phyloP scores from a whole-genome alignment of 2,113 vertebrate species.

The Atractosteus spatula region DNA sequence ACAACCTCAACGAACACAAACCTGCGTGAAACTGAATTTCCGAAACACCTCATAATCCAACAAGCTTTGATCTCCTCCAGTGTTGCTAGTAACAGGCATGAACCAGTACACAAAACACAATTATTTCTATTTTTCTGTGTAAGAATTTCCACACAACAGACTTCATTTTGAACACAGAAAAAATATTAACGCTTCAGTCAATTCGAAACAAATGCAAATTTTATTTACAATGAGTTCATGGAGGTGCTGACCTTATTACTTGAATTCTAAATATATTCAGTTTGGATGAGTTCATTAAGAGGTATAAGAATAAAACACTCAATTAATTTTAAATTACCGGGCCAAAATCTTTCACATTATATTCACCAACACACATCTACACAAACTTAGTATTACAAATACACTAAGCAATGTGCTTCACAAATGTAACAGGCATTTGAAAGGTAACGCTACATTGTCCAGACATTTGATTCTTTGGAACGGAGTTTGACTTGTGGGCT shows the following conservation, averaged over 20 bases:
- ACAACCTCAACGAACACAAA: too few species aligned
- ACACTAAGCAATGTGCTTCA: background rate
- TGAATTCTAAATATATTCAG: background rate
- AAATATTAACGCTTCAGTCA: conserved; percentile 65
- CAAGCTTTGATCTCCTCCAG: too few species aligned
- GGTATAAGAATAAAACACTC: too few species aligned
- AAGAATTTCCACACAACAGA: conserved; percentile 63
- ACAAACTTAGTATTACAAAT: background rate
- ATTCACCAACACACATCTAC: background rate
- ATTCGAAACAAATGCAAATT: conserved; percentile 55
- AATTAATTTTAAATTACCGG: too few species aligned
- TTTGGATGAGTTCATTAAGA: too few species aligned
- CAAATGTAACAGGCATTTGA: conserved; percentile 1
- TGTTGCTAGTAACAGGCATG: too few species aligned
- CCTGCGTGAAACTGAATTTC: too few species aligned
- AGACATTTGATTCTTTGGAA: conserved; percentile 52
- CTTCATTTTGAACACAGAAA: conserved; percentile 53
- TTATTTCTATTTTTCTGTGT: conserved; percentile 39
- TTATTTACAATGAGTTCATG: conserved; percentile 57
- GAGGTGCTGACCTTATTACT: conserved; percentile 42
- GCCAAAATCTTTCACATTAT: background rate
- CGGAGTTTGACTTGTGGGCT: conserved; percentile 49
- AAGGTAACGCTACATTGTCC: conserved; percentile 54
- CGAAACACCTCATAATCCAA: too few species aligned
- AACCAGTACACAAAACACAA: too few species aligned